These are phyloP conservation scores for Coptotermes formosanus DNA, from an alignment of 1,140 invertebrate genomes.

Conservation along the genomic window DNA sequence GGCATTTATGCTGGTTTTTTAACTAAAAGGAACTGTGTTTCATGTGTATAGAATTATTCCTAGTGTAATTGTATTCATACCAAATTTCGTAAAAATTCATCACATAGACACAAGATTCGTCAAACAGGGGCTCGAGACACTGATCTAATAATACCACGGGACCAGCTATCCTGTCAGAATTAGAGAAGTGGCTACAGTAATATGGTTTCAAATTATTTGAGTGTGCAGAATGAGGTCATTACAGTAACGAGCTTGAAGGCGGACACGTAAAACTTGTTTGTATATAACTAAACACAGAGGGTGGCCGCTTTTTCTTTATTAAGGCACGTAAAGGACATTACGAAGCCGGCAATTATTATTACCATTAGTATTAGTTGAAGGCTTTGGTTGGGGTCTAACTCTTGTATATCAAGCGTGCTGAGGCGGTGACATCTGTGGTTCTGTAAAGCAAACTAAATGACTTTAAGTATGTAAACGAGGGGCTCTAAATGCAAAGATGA, in stretches of 20 bases:
- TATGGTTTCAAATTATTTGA: background rate
- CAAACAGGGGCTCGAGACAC: too few species aligned
- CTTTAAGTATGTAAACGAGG: background rate
- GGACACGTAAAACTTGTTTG: background rate
- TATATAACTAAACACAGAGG: background rate
- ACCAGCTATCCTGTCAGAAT: too few species aligned
- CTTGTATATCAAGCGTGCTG: background rate
- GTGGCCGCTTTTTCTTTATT: background rate
- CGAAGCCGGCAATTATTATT: background rate
- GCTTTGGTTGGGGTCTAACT: background rate
- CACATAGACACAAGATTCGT: too few species aligned
- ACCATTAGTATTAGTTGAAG: background rate
- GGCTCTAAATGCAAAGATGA: background rate
- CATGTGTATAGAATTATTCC: too few species aligned
- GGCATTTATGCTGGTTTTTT: too few species aligned
- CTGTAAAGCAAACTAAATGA: background rate
- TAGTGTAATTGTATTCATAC: too few species aligned
- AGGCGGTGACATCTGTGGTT: conserved; percentile 39
- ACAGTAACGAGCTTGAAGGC: background rate
- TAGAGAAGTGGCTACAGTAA: too few species aligned
- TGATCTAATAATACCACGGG: too few species aligned
- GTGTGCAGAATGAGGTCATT: background rate
- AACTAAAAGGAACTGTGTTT: too few species aligned
- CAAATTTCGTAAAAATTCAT: too few species aligned
- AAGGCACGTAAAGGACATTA: background rate